Evolutionary conservation across 2,113 vertebrate genomes (phyloP).

Genomic region (Mus spicilegus): DNA sequence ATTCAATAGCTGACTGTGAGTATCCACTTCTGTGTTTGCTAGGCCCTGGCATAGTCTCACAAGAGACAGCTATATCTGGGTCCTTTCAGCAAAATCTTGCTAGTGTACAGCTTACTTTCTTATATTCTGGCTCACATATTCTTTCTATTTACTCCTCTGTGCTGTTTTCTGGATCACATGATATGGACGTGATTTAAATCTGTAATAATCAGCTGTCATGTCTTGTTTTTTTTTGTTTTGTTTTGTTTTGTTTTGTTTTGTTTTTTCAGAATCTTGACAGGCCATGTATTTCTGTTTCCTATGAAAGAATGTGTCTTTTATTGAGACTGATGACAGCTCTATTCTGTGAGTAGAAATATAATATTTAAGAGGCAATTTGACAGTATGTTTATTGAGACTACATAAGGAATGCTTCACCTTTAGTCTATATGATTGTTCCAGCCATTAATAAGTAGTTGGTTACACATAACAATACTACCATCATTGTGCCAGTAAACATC

Average conservation of each 20-base stretch:
- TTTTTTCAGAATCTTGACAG: neutral
- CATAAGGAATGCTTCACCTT: neutral
- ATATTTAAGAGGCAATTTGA: neutral
- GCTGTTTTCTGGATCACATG: neutral
- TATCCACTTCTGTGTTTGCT: no score
- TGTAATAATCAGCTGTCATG: neutral
- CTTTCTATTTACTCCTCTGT: neutral
- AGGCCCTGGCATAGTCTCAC: no score
- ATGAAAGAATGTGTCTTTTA: neutral
- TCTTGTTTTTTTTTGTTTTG: no score
- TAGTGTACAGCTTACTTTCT: neutral
- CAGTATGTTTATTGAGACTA: neutral
- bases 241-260: no score
- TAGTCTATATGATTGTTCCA: neutral
- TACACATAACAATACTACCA: neutral
- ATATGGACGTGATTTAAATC: neutral
- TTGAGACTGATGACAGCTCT: neutral
- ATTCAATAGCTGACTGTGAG: no score
- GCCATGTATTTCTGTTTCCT: neutral
- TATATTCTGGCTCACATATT: neutral
- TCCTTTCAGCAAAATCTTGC: no score
- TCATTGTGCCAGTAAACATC: neutral
- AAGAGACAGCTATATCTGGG: no score
- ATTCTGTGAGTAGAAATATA: neutral
- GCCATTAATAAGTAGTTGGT: neutral